Conservation (phyloP, 1,140 invertebrate species). For the Brachionus rotundiformis region DNA sequence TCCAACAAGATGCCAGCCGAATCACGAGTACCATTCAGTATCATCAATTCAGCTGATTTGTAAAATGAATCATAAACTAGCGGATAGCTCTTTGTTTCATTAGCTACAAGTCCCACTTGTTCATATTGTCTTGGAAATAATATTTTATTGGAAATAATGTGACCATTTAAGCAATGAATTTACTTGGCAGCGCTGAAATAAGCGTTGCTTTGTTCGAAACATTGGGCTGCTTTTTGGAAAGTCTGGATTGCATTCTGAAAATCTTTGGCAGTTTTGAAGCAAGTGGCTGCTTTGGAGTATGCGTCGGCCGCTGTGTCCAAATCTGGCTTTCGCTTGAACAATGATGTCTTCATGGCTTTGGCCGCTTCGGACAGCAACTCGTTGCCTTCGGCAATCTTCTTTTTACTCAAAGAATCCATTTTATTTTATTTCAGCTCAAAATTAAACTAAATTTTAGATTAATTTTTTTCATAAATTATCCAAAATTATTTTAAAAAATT, state of each 20-base stretch:
- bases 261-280: slow-evolving; percentile 48
- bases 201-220: slow-evolving; percentile 24
- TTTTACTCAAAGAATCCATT: slow-evolving; percentile 47
- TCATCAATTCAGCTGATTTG: slow-evolving; percentile 36
- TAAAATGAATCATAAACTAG: slow-evolving; percentile 16
- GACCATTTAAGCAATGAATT: no score
- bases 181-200: slow-evolving; percentile 43
- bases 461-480: slow-evolving; percentile 23
- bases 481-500: background rate
- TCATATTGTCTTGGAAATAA: slow-evolving; percentile 44
- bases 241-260: slow-evolving; percentile 34
- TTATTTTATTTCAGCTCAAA: background rate
- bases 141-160: no score
- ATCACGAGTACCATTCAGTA: slow-evolving; percentile 22
- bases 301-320: slow-evolving; percentile 18
- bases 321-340: slow-evolving; percentile 46
- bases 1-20: slow-evolving; percentile 35
- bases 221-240: slow-evolving; percentile 32
- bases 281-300: slow-evolving; percentile 24
- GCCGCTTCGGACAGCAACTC: background rate
- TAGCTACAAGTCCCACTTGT: slow-evolving; percentile 23
- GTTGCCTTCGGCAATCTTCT: slow-evolving; percentile 32
- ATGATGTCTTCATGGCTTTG: slow-evolving; percentile 42
- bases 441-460: no score
- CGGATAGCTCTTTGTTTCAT: slow-evolving; percentile 7